Evolutionary conservation across 2,113 vertebrate species (phyloP), one percentile per base, ranked within the genome.

Genomic region (Grantiella picta): DNA sequence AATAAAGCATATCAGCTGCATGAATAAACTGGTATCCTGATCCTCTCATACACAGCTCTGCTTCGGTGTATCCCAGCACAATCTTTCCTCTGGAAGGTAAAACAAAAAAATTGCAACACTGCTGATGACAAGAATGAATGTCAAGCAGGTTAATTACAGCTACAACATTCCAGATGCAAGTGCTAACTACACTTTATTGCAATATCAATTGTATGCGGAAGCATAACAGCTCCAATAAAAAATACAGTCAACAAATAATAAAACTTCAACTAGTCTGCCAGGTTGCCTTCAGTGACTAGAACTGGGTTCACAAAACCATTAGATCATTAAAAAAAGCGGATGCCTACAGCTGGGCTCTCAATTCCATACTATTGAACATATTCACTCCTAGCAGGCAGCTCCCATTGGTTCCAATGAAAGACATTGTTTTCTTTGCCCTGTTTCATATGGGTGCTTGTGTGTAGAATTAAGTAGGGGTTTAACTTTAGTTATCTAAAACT

Each of bases 1-100:
- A 99, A 78, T 99, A 96, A 80, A 99, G 98, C 98, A 99, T 99
- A 77, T 99, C 99, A 8, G 98, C 99, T 63, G 98, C 98, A 52
- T 99, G 99, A 94, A 99, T 2, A 64, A 99, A 99, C 81, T 99
- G 99, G 86, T 99, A 99, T 15, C 99, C 99, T 3, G 98, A 98
- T 68, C 98, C 98, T 92, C 97, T 96, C 76, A 97, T 92, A 57
- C 98, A 98, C 15, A 99, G 95, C 92, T 99, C 99, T 27, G 97
- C 97, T 94, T 99, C 99, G 1, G 97, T 98, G 71, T 99, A 99
- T 54, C 98, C 99, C 90, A 99, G 97, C 49, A 99, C 92, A 79
- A 99, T 91, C 75, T 92, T 98, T 73, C 98, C 98, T 98, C 99
- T 99, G 97, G 57, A 94, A 92, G 44, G 64, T 54, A 89, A 95